Percentiles rank a stretch among this genome's conserved stretches.
Conservation (phyloP, 2,888 invertebrate species). For the Philereme transversata region DNA sequence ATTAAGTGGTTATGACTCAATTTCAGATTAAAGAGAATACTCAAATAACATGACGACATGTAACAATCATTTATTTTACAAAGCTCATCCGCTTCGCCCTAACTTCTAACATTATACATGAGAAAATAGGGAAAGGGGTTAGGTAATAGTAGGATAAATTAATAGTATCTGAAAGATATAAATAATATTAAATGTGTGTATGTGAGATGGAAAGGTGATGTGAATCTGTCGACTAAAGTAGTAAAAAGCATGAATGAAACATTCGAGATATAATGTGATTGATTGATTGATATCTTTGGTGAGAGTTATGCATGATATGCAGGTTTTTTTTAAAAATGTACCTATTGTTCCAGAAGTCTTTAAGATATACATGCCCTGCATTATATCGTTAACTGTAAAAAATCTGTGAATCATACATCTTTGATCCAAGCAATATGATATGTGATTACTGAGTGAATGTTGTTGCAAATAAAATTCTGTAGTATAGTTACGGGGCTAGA, state of each 20-base stretch:
- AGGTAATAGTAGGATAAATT: background rate
- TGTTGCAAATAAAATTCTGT: background rate
- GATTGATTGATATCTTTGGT: background rate
- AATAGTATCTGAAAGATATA: background rate
- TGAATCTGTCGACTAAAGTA: background rate
- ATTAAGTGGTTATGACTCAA: conserved; percentile 31
- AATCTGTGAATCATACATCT: conserved; percentile 1
- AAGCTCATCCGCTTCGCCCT: conserved; percentile 82
- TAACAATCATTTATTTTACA: conserved; percentile 60
- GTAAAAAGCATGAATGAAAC: background rate
- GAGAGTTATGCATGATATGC: background rate
- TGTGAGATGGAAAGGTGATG: background rate
- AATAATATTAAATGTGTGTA: background rate
- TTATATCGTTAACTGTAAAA: background rate
- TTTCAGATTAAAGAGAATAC: conserved; percentile 51
- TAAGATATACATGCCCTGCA: too few species aligned
- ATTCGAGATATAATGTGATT: background rate
- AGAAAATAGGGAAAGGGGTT: conserved; percentile 18
- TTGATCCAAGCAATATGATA: background rate
- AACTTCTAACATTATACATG: conserved; percentile 70
- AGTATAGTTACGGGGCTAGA: conserved; percentile 21
- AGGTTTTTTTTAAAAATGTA: background rate
- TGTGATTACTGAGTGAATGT: background rate
- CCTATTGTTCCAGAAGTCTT: too few species aligned
- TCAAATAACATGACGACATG: conserved; percentile 58